Conservation (phyloP, 2,888 invertebrate species). For the Teleiodes luculella region DNA sequence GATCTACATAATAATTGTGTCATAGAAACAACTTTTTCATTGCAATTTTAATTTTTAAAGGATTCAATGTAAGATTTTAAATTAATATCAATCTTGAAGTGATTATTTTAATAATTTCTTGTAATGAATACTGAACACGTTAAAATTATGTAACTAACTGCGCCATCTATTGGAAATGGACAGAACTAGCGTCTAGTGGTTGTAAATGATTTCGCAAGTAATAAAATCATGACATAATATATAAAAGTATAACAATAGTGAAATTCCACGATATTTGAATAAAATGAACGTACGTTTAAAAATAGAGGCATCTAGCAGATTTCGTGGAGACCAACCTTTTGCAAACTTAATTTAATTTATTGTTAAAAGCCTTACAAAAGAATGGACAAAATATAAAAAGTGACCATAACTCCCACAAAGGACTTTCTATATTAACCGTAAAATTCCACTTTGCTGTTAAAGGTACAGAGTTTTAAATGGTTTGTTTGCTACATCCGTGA, state of each 20-base stretch:
- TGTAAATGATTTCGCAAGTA: too few relatives aligned
- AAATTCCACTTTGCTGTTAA: conserved; percentile 67
- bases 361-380: conserved; percentile 30
- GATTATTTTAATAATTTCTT: too few relatives aligned
- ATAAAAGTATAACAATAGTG: too few relatives aligned
- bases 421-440: conserved; percentile 57
- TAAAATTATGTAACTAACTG: conserved; percentile 15
- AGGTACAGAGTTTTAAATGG: conserved; percentile 72
- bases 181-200: conserved; percentile 11
- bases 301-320: too few relatives aligned
- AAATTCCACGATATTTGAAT: too few relatives aligned
- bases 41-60: too few relatives aligned
- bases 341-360: conserved; percentile 32
- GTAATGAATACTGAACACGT: too few relatives aligned
- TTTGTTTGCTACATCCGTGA: conserved; percentile 75
- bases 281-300: too few relatives aligned
- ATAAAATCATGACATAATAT: too few relatives aligned
- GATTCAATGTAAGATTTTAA: too few relatives aligned
- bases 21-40: not conserved
- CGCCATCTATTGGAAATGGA: conserved; percentile 43
- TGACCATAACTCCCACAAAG: conserved; percentile 49
- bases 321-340: conserved; percentile 21
- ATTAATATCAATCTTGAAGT: too few relatives aligned
- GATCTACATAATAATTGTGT: not conserved
- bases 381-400: conserved; percentile 41